phyloP scores from a whole-genome alignment of 2,113 vertebrate genomes.

The Pavo muticus region DNA sequence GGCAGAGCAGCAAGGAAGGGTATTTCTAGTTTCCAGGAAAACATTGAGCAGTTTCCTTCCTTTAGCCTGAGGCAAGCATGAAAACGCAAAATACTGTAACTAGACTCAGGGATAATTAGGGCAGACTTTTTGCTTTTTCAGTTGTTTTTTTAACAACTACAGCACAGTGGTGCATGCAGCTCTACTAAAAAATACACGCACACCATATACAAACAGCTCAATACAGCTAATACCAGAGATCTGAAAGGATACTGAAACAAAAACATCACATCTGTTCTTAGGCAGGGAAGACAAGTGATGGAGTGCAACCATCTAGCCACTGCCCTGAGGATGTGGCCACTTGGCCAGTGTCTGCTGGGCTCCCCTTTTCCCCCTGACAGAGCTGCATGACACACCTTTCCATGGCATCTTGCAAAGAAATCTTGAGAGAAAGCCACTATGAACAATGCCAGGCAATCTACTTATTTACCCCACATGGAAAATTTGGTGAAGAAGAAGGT shows the following conservation, averaged over 20 bases:
- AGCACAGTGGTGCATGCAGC: not conserved
- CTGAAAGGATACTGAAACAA: not conserved
- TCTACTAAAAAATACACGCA: not conserved
- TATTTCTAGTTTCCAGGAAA: not conserved
- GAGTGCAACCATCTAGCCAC: not conserved
- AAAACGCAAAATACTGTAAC: not conserved
- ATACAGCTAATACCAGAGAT: not conserved
- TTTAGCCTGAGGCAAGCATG: not conserved
- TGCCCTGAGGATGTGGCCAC: not conserved
- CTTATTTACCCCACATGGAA: not conserved
- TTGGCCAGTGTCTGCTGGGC: not conserved
- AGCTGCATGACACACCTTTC: not conserved
- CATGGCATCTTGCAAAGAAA: not conserved
- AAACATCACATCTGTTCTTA: not conserved
- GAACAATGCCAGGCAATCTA: not conserved
- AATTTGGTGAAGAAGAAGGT: not conserved
- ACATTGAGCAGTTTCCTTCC: not conserved
- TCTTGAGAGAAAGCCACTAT: not conserved
- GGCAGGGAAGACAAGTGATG: not conserved
- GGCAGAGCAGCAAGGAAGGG: not conserved
- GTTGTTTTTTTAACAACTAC: not conserved
- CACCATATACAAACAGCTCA: not conserved
- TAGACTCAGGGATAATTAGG: not conserved
- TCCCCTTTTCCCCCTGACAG: not conserved
- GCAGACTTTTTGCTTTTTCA: not conserved